Evolutionary conservation across 2,888 invertebrate species (phyloP).

Genomic region (Drosophila macrospina): DNA sequence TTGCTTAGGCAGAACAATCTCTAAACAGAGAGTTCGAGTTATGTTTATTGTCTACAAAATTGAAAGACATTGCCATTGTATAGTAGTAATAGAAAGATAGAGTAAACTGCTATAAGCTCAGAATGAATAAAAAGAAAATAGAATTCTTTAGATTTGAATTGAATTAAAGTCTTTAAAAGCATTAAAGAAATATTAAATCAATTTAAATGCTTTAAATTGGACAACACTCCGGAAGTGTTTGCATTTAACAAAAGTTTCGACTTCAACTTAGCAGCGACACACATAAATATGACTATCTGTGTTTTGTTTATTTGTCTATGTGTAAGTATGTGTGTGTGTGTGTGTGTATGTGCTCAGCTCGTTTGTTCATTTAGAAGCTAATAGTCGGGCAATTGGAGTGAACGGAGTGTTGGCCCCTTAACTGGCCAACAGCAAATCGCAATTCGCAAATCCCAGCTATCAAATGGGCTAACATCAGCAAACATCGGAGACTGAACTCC

Average conservation of each 20-base stretch:
- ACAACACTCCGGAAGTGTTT: not conserved
- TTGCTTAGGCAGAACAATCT: too few relatives aligned
- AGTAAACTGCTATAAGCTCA: too few relatives aligned
- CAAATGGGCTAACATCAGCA: slow-evolving; percentile 50
- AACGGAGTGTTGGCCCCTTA: slow-evolving; percentile 19
- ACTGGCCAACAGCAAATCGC: slow-evolving; percentile 32
- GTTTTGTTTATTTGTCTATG: slow-evolving; percentile 4
- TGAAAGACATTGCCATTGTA: too few relatives aligned
- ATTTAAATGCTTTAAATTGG: not conserved
- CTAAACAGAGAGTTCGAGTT: too few relatives aligned
- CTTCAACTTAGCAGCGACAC: not conserved
- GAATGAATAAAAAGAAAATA: too few relatives aligned
- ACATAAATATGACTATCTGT: slow-evolving; percentile 1
- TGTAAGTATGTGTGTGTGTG: not conserved
- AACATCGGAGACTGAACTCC: slow-evolving; percentile 21
- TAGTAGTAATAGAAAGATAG: too few relatives aligned
- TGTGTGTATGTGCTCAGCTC: slow-evolving; percentile 4
- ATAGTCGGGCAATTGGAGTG: slow-evolving; percentile 22
- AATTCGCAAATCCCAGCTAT: slow-evolving; percentile 45
- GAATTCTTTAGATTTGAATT: too few relatives aligned
- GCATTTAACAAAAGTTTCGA: not conserved
- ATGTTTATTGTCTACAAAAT: too few relatives aligned
- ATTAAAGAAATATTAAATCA: too few relatives aligned
- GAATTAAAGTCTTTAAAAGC: too few relatives aligned
- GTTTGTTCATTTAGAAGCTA: slow-evolving; percentile 25